These are phyloP conservation scores for Nebria ingens DNA, from an alignment of 1,140 invertebrate genomes.

Conservation along the genomic window DNA sequence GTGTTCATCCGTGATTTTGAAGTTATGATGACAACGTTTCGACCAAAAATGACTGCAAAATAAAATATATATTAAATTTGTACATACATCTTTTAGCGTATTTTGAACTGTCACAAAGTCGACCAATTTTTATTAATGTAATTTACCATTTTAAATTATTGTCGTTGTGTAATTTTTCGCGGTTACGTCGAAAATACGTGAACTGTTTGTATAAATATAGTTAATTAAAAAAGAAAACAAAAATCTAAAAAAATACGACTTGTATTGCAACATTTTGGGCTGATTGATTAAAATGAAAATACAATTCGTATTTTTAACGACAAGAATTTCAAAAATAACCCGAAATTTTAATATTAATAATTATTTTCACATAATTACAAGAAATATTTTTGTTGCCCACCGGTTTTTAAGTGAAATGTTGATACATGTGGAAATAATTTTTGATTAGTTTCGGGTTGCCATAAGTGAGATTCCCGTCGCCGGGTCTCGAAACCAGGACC, in stretches of 20 bases:
- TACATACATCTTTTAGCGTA: constrained; percentile 3
- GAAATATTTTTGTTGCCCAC: constrained; percentile 1
- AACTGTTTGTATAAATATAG: constrained; percentile 7
- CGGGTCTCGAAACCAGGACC: neutral
- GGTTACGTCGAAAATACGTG: neutral
- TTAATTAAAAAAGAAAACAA: constrained; percentile 1
- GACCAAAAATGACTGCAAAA: neutral
- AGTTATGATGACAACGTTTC: neutral
- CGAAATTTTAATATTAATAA: neutral
- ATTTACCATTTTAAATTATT: constrained; percentile 10
- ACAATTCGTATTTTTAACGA: too few species aligned
- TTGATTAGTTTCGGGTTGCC: constrained; percentile 4
- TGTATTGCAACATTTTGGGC: neutral
- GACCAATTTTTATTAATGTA: constrained; percentile 9
- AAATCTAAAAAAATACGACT: neutral
- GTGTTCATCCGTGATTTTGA: too few species aligned
- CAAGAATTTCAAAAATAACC: constrained; percentile 1
- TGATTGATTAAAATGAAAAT: neutral
- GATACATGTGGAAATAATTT: neutral
- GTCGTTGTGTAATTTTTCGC: constrained; percentile 6
- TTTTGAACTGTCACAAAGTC: constrained; percentile 3
- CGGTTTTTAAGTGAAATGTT: too few species aligned
- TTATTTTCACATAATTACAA: neutral
- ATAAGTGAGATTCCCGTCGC: neutral
- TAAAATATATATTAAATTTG: constrained; percentile 2